Conservation (phyloP, 2,888 invertebrate genomes). For the Acrocyrtus sp. region DNA sequence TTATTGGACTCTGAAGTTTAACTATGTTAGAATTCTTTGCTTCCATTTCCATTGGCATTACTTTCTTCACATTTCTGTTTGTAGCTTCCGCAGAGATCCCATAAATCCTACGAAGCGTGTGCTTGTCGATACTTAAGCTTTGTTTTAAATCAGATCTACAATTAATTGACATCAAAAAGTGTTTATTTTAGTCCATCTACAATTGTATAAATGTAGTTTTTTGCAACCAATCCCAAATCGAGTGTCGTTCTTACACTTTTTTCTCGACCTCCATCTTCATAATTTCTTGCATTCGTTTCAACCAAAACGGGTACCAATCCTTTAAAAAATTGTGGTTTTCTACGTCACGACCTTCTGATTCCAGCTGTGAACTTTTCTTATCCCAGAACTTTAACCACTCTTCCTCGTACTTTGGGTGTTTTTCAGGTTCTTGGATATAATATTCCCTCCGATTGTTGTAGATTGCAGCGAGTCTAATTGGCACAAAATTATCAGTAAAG, state of each 20-base stretch:
- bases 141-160: background rate
- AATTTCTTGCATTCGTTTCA: constrained; percentile 81
- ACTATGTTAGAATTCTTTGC: too few species aligned
- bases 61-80: background rate
- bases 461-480: too few species aligned
- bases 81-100: background rate
- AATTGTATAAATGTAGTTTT: too few species aligned
- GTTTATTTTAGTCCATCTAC: too few species aligned
- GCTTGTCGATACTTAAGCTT: background rate
- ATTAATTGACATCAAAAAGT: too few species aligned
- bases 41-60: too few species aligned
- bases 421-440: constrained; percentile 86
- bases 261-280: constrained; percentile 76
- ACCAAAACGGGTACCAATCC: constrained; percentile 90
- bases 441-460: constrained; percentile 68
- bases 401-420: constrained; percentile 86
- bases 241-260: constrained; percentile 75
- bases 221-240: too few species aligned
- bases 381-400: constrained; percentile 95
- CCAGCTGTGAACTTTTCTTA: constrained; percentile 79
- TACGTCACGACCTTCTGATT: constrained; percentile 77
- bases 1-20: too few species aligned
- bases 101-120: background rate
- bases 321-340: constrained; percentile 86
- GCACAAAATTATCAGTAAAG: too few species aligned